Conservation (phyloP, 1,140 invertebrate species). For the Drosophila subpulchrella region DNA sequence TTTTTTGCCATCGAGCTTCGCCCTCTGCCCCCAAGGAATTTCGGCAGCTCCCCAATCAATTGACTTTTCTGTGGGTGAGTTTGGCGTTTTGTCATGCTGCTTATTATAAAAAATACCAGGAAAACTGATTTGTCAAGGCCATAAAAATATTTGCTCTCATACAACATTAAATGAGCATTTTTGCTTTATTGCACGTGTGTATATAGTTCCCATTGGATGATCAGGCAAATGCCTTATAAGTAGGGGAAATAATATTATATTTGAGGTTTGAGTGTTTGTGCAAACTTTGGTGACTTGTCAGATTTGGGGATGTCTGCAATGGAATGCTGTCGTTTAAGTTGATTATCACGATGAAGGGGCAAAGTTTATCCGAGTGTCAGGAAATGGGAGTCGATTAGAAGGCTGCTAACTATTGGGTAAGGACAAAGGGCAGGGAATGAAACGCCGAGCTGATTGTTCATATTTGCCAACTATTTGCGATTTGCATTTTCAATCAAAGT, state of each 20-base stretch:
- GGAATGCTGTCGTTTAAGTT: conserved; percentile 67
- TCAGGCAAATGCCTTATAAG: conserved; percentile 34
- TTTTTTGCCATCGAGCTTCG: conserved; percentile 45
- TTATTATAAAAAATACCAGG: conserved; percentile 70
- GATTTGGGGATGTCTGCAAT: conserved; percentile 38
- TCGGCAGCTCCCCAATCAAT: conserved; percentile 58
- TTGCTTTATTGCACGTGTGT: conserved; percentile 50
- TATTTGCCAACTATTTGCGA: conserved; percentile 34
- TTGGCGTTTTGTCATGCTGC: conserved; percentile 60
- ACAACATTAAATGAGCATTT: conserved; percentile 66
- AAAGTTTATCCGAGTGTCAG: conserved; percentile 47
- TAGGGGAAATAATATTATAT: conserved; percentile 13
- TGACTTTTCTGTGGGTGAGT: conserved; percentile 38
- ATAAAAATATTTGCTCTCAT: conserved; percentile 68
- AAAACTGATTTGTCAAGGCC: conserved; percentile 79
- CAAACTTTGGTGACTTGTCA: conserved; percentile 64
- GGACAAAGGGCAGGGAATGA: background rate
- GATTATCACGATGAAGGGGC: conserved; percentile 61
- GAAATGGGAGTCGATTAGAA: conserved; percentile 1
- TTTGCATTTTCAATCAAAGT: conserved; percentile 54
- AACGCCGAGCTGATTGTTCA: conserved; percentile 31
- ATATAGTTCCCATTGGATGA: conserved; percentile 27
- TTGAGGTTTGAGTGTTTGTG: conserved; percentile 23
- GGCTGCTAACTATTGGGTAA: background rate
- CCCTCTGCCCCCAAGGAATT: conserved; percentile 52